phyloP scores from a whole-genome alignment of 2,888 invertebrate genomes.

The Pyrocoelia pectoralis region DNA sequence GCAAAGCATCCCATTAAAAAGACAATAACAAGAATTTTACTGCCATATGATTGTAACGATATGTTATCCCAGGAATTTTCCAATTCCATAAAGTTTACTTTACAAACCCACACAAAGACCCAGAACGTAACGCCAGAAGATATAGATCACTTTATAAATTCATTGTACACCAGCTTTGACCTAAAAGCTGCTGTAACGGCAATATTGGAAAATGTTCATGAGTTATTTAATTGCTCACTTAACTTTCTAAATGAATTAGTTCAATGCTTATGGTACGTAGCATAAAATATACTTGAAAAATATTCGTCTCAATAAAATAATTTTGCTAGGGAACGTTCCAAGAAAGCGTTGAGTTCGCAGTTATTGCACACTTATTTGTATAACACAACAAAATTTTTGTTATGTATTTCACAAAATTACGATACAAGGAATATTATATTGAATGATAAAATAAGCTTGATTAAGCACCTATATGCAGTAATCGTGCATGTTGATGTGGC shows the following conservation, averaged over 20 bases:
- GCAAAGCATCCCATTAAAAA: conserved; percentile 44
- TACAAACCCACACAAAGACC: not conserved
- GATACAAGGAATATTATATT: conserved; percentile 24
- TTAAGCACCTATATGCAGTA: conserved; percentile 43
- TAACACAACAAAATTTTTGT: conserved; percentile 57
- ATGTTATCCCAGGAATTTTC: conserved; percentile 6
- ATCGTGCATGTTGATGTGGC: conserved; percentile 62
- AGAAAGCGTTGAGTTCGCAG: not conserved
- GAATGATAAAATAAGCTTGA: conserved; percentile 33
- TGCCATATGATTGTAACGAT: not conserved
- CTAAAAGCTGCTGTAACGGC: conserved; percentile 40
- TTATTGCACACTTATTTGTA: conserved; percentile 35
- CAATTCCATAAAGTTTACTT: conserved; percentile 3
- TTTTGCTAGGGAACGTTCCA: conserved; percentile 5
- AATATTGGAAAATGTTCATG: conserved; percentile 32
- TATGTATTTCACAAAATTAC: conserved; percentile 58
- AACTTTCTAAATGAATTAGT: conserved; percentile 31
- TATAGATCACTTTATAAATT: conserved; percentile 15
- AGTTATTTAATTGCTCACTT: conserved; percentile 32
- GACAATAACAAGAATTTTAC: conserved; percentile 40
- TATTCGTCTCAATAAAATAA: not conserved
- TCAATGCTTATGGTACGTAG: conserved; percentile 37
- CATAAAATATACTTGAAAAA: not conserved
- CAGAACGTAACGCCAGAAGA: not conserved
- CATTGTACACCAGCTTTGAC: conserved; percentile 37